phyloP scores from a whole-genome alignment of 37 sponge, comb jelly and placozoan species.

The Spongilla lacustris region DNA sequence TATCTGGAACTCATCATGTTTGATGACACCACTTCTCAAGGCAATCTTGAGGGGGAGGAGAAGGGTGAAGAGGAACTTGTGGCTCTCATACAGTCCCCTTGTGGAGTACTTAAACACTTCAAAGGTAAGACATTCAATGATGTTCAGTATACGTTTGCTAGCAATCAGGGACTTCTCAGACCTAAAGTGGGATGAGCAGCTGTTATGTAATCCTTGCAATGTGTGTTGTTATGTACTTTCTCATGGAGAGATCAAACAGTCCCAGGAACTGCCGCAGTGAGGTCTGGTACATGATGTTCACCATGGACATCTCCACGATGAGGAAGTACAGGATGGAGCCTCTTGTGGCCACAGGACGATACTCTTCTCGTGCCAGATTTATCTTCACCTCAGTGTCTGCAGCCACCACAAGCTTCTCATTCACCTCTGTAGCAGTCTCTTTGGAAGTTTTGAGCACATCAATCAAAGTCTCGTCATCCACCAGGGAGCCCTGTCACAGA shows the following conservation, averaged over 20 bases:
- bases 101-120: conserved; percentile 88
- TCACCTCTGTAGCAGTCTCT: conserved; percentile 92
- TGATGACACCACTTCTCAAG: conserved; percentile 77
- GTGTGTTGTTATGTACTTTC: conserved; percentile 47
- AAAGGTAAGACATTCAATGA: conserved; percentile 93
- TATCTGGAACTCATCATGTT: conserved; percentile 91
- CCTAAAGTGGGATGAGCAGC: conserved; percentile 4
- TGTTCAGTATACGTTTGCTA: conserved; percentile 85
- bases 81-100: conserved; percentile 94
- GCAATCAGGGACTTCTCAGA: conserved; percentile 94
- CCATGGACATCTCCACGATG: conserved; percentile 99
- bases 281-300: conserved; percentile 98
- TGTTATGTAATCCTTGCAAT: background rate
- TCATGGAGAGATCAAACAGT: conserved; percentile 94
- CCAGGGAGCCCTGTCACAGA: conserved; percentile 81
- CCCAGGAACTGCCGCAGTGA: conserved; percentile 94
- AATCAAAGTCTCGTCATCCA: conserved; percentile 96
- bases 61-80: conserved; percentile 99
- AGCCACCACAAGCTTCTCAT: conserved; percentile 91
- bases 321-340: conserved; percentile 98
- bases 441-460: conserved; percentile 91
- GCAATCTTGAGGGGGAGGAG: conserved; percentile 97
- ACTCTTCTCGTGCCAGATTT: conserved; percentile 96
- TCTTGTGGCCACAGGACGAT: conserved; percentile 92
- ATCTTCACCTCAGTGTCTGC: conserved; percentile 97